Conservation (phyloP, 2,888 invertebrate species). For the Zaprionus bogoriensis region DNA sequence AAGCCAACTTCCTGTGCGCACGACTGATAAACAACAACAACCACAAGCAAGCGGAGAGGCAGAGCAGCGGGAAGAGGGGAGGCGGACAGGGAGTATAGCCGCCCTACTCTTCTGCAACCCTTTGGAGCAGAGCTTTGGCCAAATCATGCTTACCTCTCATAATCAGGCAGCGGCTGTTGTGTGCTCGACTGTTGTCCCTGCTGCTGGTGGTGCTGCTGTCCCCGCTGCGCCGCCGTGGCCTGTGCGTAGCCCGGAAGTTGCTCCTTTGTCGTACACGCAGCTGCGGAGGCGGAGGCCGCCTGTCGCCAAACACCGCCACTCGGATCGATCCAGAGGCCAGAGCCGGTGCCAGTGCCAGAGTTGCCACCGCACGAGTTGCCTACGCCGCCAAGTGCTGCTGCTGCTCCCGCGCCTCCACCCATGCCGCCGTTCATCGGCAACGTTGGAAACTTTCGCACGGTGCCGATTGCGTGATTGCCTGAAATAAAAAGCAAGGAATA, state of each 20-base stretch:
- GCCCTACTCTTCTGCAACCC: slow-evolving; percentile 23
- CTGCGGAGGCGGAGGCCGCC: slow-evolving; percentile 53
- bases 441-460: slow-evolving; percentile 83
- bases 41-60: too few relatives aligned
- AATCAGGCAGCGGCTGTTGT: slow-evolving; percentile 82
- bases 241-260: slow-evolving; percentile 83
- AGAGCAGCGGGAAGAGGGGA: neutral
- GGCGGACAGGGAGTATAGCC: too few relatives aligned
- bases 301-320: slow-evolving; percentile 83
- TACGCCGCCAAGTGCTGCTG: slow-evolving; percentile 24
- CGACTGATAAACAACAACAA: slow-evolving; percentile 56
- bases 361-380: slow-evolving; percentile 43
- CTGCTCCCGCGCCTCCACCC: slow-evolving; percentile 19
- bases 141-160: slow-evolving; percentile 82
- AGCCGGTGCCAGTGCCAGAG: slow-evolving; percentile 64
- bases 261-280: slow-evolving; percentile 81
- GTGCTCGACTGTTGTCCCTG: slow-evolving; percentile 64
- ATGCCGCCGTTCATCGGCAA: slow-evolving; percentile 81
- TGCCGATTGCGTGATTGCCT: slow-evolving; percentile 84
- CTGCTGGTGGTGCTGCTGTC: slow-evolving; percentile 55
- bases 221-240: slow-evolving; percentile 75
- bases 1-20: slow-evolving; percentile 65
- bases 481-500: slow-evolving; percentile 72
- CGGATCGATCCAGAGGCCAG: slow-evolving; percentile 83
- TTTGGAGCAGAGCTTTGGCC: slow-evolving; percentile 15